Percentiles rank a stretch among this genome's conserved stretches.
Evolutionary conservation across 2,113 vertebrate species (phyloP).

Genomic region (Gulo gulo): DNA sequence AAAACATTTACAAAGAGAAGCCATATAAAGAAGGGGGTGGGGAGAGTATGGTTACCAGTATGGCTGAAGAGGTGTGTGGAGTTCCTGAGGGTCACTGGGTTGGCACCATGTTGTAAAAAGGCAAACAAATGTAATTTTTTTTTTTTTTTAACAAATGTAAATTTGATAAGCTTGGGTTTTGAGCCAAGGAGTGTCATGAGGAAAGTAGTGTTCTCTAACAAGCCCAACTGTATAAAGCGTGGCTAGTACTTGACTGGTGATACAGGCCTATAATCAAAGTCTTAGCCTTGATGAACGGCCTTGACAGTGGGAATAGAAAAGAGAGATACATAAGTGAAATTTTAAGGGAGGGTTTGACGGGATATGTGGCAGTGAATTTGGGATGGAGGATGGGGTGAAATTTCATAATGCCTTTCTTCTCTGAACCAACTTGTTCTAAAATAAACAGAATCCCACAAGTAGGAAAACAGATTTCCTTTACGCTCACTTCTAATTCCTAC

Average conservation of each 20-base stretch:
- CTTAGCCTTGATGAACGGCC: neutral
- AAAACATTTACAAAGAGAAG: neutral
- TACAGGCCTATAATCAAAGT: neutral
- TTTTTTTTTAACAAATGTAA: neutral
- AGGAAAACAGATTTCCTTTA: conserved; percentile 66
- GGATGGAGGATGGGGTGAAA: neutral
- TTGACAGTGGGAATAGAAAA: neutral
- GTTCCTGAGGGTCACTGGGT: neutral
- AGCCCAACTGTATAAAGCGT: neutral
- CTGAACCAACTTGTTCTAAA: neutral
- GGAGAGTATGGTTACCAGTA: neutral
- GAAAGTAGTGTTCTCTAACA: neutral
- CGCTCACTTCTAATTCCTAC: conserved; percentile 54
- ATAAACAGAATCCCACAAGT: conserved; percentile 12
- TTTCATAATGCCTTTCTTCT: conserved; percentile 34
- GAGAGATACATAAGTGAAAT: neutral
- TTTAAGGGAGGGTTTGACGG: neutral
- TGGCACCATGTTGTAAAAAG: neutral
- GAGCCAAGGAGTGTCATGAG: neutral
- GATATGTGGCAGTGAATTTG: neutral
- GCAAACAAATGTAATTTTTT: neutral
- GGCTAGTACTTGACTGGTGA: neutral
- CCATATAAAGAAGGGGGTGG: neutral
- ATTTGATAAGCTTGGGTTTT: neutral
- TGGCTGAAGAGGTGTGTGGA: neutral